These are phyloP conservation scores for Acanthis flammea DNA, from an alignment of 2,797 vertebrate species.

Conservation along the genomic window DNA sequence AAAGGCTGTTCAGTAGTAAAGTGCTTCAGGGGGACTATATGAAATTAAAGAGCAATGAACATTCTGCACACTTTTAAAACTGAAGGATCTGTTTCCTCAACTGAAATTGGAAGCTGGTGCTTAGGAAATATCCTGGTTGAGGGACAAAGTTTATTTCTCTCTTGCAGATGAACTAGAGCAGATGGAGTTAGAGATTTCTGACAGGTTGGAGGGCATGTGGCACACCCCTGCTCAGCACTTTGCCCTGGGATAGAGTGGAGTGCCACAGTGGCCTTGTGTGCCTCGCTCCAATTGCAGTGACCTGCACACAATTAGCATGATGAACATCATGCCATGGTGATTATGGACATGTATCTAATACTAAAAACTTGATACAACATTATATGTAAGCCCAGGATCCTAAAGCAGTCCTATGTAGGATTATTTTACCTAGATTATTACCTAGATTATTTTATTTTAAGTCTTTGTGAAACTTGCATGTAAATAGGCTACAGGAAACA, in stretches of 20 bases:
- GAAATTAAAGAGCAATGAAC: slow-evolving; percentile 51
- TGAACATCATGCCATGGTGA: neutral
- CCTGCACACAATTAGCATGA: neutral
- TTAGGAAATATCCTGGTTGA: neutral
- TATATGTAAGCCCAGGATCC: neutral
- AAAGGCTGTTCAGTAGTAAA: slow-evolving; percentile 48
- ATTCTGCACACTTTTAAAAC: neutral
- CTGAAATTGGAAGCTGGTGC: neutral
- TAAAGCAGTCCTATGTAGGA: neutral
- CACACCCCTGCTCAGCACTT: neutral
- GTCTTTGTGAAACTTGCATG: neutral
- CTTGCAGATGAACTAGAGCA: neutral
- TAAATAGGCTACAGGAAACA: neutral
- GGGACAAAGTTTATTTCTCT: neutral
- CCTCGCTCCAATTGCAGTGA: accelerated
- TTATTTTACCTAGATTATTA: no score
- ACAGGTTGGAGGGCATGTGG: neutral
- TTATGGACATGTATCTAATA: neutral
- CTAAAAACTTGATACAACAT: neutral
- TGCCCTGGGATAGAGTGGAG: neutral
- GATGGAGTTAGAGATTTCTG: neutral
- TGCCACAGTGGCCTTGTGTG: neutral
- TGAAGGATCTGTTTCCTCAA: neutral
- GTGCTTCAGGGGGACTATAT: slow-evolving; percentile 44
- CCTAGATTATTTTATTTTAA: neutral